Evolutionary conservation across 2,797 vertebrate genomes (phyloP).

Genomic region (Ceyx erithaca): DNA sequence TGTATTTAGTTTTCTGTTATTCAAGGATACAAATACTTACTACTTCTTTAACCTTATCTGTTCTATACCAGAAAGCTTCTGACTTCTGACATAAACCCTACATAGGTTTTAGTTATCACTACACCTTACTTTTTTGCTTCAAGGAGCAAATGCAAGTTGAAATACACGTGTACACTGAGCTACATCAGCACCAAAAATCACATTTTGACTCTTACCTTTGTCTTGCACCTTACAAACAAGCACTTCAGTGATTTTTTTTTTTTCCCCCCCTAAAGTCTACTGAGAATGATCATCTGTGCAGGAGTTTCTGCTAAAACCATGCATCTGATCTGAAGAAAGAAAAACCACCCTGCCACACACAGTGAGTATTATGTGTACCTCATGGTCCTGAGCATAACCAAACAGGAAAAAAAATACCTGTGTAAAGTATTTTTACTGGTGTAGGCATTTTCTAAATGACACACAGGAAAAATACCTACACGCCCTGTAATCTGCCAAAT

Average conservation of each 20-base stretch:
- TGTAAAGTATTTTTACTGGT: not conserved
- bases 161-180: fast-evolving
- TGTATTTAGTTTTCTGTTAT: not conserved
- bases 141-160: not conserved
- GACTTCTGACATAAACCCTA: not conserved
- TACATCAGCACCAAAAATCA: not conserved
- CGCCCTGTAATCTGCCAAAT: not conserved
- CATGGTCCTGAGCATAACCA: not conserved
- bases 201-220: not conserved
- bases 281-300: not conserved
- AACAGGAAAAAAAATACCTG: not conserved
- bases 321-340: not conserved
- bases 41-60: not conserved
- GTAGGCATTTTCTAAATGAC: constrained; percentile 48
- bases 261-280: not conserved
- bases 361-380: not conserved
- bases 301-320: not conserved
- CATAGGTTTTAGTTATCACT: not conserved
- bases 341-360: not conserved
- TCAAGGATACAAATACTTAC: not conserved
- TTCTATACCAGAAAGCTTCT: not conserved
- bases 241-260: not conserved
- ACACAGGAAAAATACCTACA: constrained; percentile 15
- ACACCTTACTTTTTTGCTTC: not conserved
- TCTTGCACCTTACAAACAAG: not conserved